Evolutionary conservation across 2,113 vertebrate genomes (phyloP).

Genomic region (Oreochromis niloticus): DNA sequence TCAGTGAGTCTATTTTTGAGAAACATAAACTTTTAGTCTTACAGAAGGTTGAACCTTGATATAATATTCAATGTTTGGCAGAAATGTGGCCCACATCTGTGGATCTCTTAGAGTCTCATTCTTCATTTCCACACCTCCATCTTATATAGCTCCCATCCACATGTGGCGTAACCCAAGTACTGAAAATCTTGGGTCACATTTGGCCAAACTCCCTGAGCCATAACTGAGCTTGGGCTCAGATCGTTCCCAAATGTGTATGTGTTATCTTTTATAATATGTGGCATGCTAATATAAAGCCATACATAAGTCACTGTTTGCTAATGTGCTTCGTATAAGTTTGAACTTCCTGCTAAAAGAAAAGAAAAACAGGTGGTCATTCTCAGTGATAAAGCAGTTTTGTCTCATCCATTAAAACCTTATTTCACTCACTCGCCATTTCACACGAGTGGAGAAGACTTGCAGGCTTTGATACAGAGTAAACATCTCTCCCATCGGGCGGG

Average conservation of each 20-base stretch:
- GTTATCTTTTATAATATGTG: background rate
- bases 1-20: background rate
- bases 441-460: background rate
- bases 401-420: constrained; percentile 10
- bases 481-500: background rate
- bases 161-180: background rate
- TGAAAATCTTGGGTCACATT: background rate
- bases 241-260: background rate
- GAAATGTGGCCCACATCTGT: background rate
- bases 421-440: background rate
- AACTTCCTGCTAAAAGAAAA: background rate
- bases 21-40: background rate
- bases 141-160: background rate
- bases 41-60: background rate
- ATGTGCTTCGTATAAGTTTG: background rate
- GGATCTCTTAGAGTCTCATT: background rate
- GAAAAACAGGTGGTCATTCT: background rate
- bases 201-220: background rate
- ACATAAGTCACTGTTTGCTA: background rate
- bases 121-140: background rate
- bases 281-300: background rate
- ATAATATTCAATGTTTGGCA: background rate
- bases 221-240: background rate
- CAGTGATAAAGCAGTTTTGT: background rate
- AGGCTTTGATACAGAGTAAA: background rate